phyloP scores from a whole-genome alignment of 2,888 invertebrate species.

The Romanomermis culicivorax region DNA sequence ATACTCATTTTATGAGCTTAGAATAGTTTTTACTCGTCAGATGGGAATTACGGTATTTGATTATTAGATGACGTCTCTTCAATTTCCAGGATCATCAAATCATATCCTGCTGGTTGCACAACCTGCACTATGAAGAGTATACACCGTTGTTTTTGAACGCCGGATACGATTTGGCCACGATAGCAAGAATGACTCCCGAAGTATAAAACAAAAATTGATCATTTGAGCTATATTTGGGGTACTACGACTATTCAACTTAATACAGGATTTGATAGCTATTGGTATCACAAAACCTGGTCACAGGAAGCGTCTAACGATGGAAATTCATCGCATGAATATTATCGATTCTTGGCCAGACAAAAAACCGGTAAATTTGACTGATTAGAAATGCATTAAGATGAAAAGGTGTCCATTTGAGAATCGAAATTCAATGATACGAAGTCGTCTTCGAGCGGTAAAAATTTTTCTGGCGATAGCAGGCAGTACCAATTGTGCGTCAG shows the following conservation, averaged over 20 bases:
- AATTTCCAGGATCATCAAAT: conserved; percentile 84
- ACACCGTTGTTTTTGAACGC: conserved; percentile 73
- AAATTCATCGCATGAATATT: conserved; percentile 57
- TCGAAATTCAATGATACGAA: background rate
- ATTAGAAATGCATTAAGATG: background rate
- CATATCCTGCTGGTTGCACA: conserved; percentile 72
- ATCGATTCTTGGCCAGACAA: conserved; percentile 79
- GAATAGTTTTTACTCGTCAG: no score
- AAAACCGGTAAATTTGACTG: conserved; percentile 9
- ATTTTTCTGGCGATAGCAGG: no score
- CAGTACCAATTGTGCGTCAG: no score
- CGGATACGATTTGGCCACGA: conserved; percentile 90
- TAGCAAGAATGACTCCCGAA: conserved; percentile 96
- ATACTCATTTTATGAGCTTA: no score
- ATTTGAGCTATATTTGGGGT: background rate
- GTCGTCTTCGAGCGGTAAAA: background rate
- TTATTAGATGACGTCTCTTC: no score
- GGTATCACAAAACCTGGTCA: conserved; percentile 89
- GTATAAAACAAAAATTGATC: conserved; percentile 30
- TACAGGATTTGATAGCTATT: conserved; percentile 42
- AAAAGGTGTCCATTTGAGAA: background rate
- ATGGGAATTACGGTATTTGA: no score
- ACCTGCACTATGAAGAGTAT: conserved; percentile 82
- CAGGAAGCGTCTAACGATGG: conserved; percentile 78
- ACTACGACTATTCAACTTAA: background rate